Conservation (phyloP, 2,888 invertebrate genomes). For the Keiferia lycopersicella region DNA sequence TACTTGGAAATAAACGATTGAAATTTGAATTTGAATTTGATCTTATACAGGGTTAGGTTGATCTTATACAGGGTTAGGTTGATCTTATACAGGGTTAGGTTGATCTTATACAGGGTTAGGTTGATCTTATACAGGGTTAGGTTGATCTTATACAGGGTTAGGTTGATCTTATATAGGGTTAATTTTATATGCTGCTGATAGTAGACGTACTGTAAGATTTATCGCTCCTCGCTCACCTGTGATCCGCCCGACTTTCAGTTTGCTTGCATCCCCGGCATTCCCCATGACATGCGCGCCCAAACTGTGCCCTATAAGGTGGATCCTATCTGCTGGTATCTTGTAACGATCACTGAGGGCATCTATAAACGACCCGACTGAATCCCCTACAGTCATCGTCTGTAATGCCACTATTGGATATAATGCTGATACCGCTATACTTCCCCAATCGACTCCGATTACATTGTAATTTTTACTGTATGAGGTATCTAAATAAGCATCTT, state of each 20-base stretch:
- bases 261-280: constrained; percentile 47
- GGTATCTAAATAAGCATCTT: constrained; percentile 61
- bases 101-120: too few species aligned
- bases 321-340: constrained; percentile 44
- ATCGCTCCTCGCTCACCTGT: constrained; percentile 44
- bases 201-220: neutral
- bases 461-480: constrained; percentile 51
- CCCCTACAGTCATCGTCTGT: constrained; percentile 49
- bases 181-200: neutral
- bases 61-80: too few species aligned
- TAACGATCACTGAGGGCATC: constrained; percentile 41
- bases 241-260: constrained; percentile 43
- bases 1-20: too few species aligned
- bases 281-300: constrained; percentile 65
- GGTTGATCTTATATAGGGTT: too few species aligned
- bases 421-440: constrained; percentile 46
- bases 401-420: constrained; percentile 55
- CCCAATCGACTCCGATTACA: constrained; percentile 70
- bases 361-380: constrained; percentile 47
- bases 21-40: too few species aligned
- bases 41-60: too few species aligned
- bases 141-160: too few species aligned
- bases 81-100: too few species aligned
- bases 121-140: neutral
- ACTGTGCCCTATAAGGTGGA: constrained; percentile 62